Evolutionary conservation across 2,113 vertebrate species (phyloP).

Genomic region (Conger conger): DNA sequence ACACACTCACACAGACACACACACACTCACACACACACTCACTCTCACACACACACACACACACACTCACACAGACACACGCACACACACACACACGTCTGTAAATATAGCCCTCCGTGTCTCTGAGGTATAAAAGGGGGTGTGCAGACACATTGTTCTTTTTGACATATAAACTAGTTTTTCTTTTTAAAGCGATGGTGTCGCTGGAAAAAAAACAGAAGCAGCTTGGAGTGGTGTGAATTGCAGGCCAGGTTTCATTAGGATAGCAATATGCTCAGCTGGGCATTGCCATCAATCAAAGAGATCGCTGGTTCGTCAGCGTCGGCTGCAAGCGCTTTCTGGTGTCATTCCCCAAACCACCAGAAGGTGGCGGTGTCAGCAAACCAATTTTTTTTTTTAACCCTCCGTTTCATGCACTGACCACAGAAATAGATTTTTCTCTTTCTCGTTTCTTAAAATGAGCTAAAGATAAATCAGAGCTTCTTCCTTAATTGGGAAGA

Average conservation of each 20-base stretch:
- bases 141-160: constrained; percentile 65
- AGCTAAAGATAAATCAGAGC: constrained; percentile 23
- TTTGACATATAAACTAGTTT: constrained; percentile 68
- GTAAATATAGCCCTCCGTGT: constrained; percentile 52
- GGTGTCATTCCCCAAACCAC: neutral
- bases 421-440: neutral
- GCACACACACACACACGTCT: constrained; percentile 25
- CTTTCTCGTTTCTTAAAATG: constrained; percentile 13
- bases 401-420: neutral
- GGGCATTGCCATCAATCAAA: constrained; percentile 66
- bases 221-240: constrained; percentile 50
- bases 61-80: neutral
- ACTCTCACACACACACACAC: neutral
- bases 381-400: neutral
- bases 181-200: constrained; percentile 59
- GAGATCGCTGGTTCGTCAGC: constrained; percentile 9
- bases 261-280: constrained; percentile 68
- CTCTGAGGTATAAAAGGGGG: constrained; percentile 43
- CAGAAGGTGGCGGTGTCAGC: constrained; percentile 40
- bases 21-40: neutral
- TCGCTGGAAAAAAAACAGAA: constrained; percentile 38
- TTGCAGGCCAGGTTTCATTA: constrained; percentile 67
- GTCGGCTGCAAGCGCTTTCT: neutral
- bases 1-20: too few species aligned
- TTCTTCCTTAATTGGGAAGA: neutral